A percentile compares a stretch with the other conserved stretches of the same genome.
phyloP scores from a whole-genome alignment of 2,797 vertebrate species.

The Merluccius polli region DNA sequence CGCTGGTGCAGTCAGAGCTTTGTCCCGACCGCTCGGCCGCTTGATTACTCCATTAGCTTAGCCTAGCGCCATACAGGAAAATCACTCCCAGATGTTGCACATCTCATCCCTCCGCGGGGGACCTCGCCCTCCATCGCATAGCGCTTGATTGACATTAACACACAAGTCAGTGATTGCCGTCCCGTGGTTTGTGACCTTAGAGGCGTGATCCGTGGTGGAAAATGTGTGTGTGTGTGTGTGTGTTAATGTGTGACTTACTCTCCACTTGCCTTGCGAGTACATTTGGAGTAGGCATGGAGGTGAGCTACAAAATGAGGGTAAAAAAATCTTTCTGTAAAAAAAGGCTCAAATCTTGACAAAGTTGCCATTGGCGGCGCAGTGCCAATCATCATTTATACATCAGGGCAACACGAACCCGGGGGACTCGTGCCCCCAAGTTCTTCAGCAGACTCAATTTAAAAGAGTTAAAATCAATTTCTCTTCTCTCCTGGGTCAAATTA shows the following conservation, averaged over 20 bases:
- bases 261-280: neutral
- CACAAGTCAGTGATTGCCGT: neutral
- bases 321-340: neutral
- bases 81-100: neutral
- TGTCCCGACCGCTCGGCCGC: neutral
- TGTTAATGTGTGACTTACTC: neutral
- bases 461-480: conserved; percentile 5
- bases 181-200: neutral
- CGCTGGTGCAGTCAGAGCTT: neutral
- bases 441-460: neutral
- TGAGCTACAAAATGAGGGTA: neutral
- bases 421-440: neutral
- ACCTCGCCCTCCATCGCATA: neutral
- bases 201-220: neutral
- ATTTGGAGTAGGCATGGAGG: neutral
- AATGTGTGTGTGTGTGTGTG: neutral
- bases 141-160: neutral
- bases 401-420: neutral
- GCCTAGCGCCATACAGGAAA: neutral
- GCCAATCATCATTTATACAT: neutral
- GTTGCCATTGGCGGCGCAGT: neutral
- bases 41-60: neutral
- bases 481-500: neutral
- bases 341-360: neutral
- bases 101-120: neutral